phyloP scores from a whole-genome alignment of 2,113 vertebrate genomes.

The Callaeas wilsoni region DNA sequence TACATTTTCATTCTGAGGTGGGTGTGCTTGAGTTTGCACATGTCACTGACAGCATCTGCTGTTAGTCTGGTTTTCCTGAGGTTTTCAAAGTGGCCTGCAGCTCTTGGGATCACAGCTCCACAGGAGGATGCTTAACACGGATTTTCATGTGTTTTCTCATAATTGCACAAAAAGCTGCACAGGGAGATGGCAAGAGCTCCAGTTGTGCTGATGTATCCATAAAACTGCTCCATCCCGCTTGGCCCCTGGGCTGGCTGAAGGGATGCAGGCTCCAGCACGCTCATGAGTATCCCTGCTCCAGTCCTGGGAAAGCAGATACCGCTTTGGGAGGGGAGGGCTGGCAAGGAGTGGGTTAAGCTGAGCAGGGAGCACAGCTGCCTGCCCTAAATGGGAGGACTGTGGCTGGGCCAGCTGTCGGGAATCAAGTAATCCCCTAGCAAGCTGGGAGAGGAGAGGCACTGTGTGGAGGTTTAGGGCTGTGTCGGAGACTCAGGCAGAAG shows the following conservation, averaged over 20 bases:
- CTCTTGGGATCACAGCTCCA: neutral
- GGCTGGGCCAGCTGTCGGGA: neutral
- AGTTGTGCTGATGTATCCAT: fast-evolving
- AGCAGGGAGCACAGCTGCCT: neutral
- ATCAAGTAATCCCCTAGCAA: neutral
- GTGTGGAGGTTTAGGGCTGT: neutral
- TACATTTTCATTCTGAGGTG: neutral
- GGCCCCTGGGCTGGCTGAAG: neutral
- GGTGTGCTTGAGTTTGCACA: neutral
- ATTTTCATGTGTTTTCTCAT: neutral
- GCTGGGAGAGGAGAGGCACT: neutral
- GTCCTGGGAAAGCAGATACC: neutral
- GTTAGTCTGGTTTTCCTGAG: neutral
- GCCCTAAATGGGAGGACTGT: neutral
- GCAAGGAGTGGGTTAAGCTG: neutral
- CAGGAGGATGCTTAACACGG: neutral
- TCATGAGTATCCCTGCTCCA: fast-evolving
- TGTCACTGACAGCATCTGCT: neutral
- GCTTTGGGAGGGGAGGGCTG: neutral
- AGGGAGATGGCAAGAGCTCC: neutral
- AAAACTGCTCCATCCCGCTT: neutral
- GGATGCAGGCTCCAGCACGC: neutral
- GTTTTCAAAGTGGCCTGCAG: fast-evolving
- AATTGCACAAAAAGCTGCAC: neutral
- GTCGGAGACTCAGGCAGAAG: neutral